These are phyloP conservation scores for Solen grandis DNA, from an alignment of 1,140 invertebrate genomes.

Conservation along the genomic window DNA sequence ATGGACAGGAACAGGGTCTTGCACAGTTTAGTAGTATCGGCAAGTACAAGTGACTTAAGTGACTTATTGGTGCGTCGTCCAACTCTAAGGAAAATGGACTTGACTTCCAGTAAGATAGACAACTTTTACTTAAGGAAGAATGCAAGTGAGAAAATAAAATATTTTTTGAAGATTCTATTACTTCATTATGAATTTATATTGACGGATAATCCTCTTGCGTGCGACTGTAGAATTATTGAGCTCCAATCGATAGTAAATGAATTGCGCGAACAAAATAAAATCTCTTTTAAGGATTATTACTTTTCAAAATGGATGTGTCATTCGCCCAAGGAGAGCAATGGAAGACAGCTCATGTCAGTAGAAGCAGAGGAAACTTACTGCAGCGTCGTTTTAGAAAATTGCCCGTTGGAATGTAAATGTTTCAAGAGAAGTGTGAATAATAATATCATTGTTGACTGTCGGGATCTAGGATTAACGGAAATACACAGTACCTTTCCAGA, in stretches of 20 bases:
- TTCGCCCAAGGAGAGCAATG: slow-evolving; percentile 56
- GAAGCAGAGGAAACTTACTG: slow-evolving; percentile 65
- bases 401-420: slow-evolving; percentile 63
- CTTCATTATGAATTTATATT: slow-evolving; percentile 64
- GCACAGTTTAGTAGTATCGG: slow-evolving; percentile 53
- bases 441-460: slow-evolving; percentile 67
- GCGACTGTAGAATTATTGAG: slow-evolving; percentile 66
- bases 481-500: slow-evolving; percentile 57
- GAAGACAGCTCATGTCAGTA: slow-evolving; percentile 46
- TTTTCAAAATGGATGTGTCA: slow-evolving; percentile 65
- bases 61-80: slow-evolving; percentile 34
- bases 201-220: slow-evolving; percentile 55
- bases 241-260: slow-evolving; percentile 56
- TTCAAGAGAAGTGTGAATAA: slow-evolving; percentile 55
- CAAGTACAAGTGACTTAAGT: slow-evolving; percentile 27
- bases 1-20: slow-evolving; percentile 26
- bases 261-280: not conserved
- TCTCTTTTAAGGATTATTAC: slow-evolving; percentile 62
- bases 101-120: slow-evolving; percentile 54
- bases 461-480: slow-evolving; percentile 24
- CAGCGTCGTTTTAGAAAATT: slow-evolving; percentile 18
- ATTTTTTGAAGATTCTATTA: slow-evolving; percentile 44
- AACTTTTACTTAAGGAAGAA: slow-evolving; percentile 29
- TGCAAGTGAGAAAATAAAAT: slow-evolving; percentile 13
- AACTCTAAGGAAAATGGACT: slow-evolving; percentile 52